Evolutionary conservation across 2,113 vertebrate species (phyloP), one percentile per base, ranked within the genome.

Genomic region (Anser cygnoides): DNA sequence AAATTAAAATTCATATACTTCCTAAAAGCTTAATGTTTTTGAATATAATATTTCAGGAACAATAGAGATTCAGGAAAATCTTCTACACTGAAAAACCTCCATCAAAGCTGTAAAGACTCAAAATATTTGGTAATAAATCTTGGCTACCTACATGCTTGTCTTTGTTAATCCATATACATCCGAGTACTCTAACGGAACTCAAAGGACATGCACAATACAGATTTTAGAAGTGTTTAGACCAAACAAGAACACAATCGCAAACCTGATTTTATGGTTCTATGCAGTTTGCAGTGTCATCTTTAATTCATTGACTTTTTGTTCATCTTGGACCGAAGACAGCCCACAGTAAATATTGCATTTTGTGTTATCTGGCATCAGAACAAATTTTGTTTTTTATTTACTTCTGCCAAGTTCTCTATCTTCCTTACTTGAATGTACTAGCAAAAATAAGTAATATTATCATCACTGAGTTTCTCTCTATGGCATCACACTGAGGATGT

Each of bases 91-190:
- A 9, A 16, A 29, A 37, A 43, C 81, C 68, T 54, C 52, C 79
- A 61, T 65, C 54, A 96, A 72, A 89, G 46, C 54, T 83, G 71
- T 49, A 95, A 97, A 93, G 59, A 73, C n/a, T 76, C 84, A 92
- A 33, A 54, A 68, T 63, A 35, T 92, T 93, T 33, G 75, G 54
- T 92, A 95, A 97, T 96, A 97, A 95, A 92, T 95, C 87, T 95
- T 94, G 55, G 37, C 88, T 73, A 46, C 92, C 75, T 95, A 43
- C 43, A 10, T 57, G 29, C 41, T 93, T 88, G 41, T 57, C 74
- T 95, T 87, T 96, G 65, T 72, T 94, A 25, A 66, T 70, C 84
- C 63, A 68, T 43, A 49, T 92, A n/a, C 75, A 95, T 84, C 63
- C 19, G 86, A 74, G 41, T 80, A 86, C 49, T 72, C 31, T 66